Percentiles rank a stretch among this genome's conserved stretches.
phyloP scores from a whole-genome alignment of 2,113 vertebrate genomes.

The Microcebus jonahi region DNA sequence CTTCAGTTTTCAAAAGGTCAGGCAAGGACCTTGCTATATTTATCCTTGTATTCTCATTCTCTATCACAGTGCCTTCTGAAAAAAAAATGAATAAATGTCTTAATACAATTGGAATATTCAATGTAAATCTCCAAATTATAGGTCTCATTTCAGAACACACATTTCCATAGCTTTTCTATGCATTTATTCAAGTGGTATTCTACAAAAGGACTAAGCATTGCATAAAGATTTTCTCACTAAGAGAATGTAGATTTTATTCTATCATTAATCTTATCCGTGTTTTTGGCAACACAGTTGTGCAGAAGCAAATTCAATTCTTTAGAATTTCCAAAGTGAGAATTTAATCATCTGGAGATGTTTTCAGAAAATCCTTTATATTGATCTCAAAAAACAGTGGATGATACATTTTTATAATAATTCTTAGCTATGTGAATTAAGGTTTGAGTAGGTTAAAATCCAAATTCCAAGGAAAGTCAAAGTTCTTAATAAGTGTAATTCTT shows the following conservation, averaged over 20 bases:
- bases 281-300: neutral
- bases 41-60: neutral
- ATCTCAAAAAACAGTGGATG: neutral
- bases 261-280: neutral
- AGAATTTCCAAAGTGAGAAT: neutral
- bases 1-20: conserved; percentile 30
- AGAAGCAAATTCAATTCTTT: neutral
- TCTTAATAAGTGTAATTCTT: neutral
- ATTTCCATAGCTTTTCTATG: neutral
- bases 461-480: neutral
- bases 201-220: neutral
- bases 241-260: neutral
- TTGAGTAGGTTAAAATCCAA: neutral
- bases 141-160: neutral
- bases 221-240: neutral
- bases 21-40: neutral
- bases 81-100: neutral
- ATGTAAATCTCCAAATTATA: neutral
- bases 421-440: neutral
- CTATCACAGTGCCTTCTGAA: neutral
- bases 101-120: neutral
- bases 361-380: conserved; percentile 12
- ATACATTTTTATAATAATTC: neutral
- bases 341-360: conserved; percentile 26
- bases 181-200: neutral